Evolutionary conservation across 1,140 invertebrate species (phyloP), one percentile per base, ranked within the genome.

Genomic region (Heliconius hermathena): DNA sequence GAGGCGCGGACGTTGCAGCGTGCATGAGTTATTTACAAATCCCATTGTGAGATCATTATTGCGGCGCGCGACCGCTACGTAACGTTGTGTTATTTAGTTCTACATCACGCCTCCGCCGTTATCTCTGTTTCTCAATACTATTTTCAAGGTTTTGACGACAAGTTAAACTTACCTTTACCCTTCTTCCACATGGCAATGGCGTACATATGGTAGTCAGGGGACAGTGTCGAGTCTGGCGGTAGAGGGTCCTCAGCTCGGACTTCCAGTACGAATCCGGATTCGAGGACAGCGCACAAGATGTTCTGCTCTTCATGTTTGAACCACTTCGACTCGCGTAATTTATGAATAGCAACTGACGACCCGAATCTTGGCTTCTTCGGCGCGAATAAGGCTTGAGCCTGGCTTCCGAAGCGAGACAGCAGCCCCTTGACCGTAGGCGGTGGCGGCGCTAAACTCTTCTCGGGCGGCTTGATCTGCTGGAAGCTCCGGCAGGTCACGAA

Each of bases 321-420:
- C 96, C 96, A 97, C 94, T 96, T 96, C 71, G 96, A 96, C 89
- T 96, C 96, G 60, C 96, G 94, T 80, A 96, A 93, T 85, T 96
- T 96, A 87, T 96, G 96, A 70, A 96, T 96, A 29, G 96, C 96
- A 9, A 96, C 96, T 74, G 96, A 96, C 79, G 96, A 96, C 78
- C 95, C 95, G 90, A 96, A 96, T 74, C 95, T 94, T 72, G 90
- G 91, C 83, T 94, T 95, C 85, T 93, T 95, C 74, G 93, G 94
- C 82, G 93, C 94, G 87, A 94, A 95, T 78, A 95, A 89, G 71
- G 94, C 94, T 86, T 95, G 94, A 77, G 94, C 94, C 87, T 95
- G 94, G 81, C 94, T 95, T 82, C 94, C 94, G 89, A 95, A 95
- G 54, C 94, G 90, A 83, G 94, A 94, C 83, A 95, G 89, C 83